Percentiles rank a stretch among this genome's conserved stretches.
Conservation (phyloP, 2,797 vertebrate species). For the Platyrinchus mystaceus region DNA sequence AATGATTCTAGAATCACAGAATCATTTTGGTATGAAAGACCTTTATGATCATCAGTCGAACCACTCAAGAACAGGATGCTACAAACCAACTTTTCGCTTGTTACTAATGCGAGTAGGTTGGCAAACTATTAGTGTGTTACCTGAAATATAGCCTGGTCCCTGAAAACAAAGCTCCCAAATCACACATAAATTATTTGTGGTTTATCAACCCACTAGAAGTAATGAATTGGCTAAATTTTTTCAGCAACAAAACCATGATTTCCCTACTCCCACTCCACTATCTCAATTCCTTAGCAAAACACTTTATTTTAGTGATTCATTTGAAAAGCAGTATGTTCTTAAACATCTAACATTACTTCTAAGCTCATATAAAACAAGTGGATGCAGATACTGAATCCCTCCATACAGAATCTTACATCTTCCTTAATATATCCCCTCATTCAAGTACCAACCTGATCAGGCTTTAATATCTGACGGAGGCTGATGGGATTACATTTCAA, state of each 20-base stretch:
- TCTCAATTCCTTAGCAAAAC: background rate
- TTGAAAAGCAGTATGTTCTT: background rate
- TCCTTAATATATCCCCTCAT: background rate
- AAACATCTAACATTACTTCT: background rate
- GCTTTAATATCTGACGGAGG: background rate
- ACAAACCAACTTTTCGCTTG: background rate
- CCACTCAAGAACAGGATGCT: background rate
- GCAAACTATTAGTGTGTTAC: background rate
- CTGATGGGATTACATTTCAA: background rate
- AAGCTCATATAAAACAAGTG: background rate
- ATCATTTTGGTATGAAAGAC: background rate
- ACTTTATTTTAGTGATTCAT: background rate
- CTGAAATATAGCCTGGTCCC: background rate
- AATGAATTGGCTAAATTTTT: background rate
- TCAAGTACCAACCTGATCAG: background rate
- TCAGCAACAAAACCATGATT: background rate
- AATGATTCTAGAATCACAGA: background rate
- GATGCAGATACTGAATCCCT: background rate
- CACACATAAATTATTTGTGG: background rate
- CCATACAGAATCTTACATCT: background rate
- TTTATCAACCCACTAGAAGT: background rate
- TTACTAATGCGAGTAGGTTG: background rate
- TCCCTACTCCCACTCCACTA: background rate
- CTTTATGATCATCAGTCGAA: accelerated
- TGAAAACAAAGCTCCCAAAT: background rate